These are phyloP conservation scores for Brachionus paranguensis DNA, from an alignment of 1,140 invertebrate species.

Conservation along the genomic window DNA sequence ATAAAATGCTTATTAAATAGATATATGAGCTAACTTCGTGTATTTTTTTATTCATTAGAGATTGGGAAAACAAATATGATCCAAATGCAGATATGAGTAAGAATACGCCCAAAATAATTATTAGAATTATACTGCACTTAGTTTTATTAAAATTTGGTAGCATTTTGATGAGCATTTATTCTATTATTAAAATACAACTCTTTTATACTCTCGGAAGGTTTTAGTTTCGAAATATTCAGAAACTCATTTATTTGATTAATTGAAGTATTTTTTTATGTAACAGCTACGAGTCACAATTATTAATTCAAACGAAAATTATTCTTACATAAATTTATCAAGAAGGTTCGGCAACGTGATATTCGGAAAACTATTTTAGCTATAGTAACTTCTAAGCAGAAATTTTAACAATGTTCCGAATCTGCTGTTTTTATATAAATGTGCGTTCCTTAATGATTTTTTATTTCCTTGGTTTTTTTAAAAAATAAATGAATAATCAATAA, in stretches of 20 bases:
- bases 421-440: too few relatives aligned
- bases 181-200: not conserved
- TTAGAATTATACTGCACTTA: not conserved
- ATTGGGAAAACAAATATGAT: not conserved
- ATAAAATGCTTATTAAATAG: not conserved
- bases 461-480: too few relatives aligned
- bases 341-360: not conserved
- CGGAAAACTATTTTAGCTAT: too few relatives aligned
- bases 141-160: not conserved
- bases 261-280: not conserved
- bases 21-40: not conserved
- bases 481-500: too few relatives aligned
- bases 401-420: not conserved
- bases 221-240: not conserved
- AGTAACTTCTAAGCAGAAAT: not conserved
- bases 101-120: not conserved
- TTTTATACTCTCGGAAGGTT: not conserved
- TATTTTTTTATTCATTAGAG: constrained; percentile 1
- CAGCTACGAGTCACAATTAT: not conserved
- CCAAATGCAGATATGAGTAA: not conserved
- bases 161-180: not conserved
- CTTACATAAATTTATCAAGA: not conserved
- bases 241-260: not conserved
- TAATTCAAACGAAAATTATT: not conserved
- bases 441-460: too few relatives aligned